Conservation (phyloP, 2,888 invertebrate species). For the Cosmia trapezina region DNA sequence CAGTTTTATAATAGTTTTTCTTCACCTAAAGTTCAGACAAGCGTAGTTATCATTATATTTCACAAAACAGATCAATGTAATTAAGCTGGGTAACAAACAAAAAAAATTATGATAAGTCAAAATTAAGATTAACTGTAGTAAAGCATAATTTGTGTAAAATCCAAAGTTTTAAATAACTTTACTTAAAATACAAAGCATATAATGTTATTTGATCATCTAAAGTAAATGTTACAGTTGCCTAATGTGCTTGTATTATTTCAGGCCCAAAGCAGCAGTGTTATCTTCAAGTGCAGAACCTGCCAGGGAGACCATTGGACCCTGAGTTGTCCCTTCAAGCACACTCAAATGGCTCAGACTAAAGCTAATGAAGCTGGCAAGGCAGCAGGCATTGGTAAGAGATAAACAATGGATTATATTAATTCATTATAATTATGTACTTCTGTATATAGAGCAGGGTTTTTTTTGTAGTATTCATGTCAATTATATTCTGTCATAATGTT, state of each 20-base stretch:
- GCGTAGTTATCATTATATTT: background rate
- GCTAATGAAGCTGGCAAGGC: conserved; percentile 85
- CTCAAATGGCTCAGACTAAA: conserved; percentile 93
- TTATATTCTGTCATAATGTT: background rate
- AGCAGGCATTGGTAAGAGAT: conserved; percentile 72
- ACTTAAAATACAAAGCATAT: too few species aligned
- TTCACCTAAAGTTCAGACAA: background rate
- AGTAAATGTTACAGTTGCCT: background rate
- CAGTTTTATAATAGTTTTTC: background rate
- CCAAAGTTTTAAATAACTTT: too few species aligned
- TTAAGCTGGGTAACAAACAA: too few species aligned
- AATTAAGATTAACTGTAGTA: background rate
- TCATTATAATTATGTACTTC: background rate
- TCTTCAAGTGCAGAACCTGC: conserved; percentile 97
- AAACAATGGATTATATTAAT: background rate
- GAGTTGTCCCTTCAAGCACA: conserved; percentile 99
- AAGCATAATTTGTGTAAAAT: background rate
- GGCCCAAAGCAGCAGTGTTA: conserved; percentile 91
- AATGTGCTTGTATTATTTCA: conserved; percentile 64
- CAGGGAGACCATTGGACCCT: conserved; percentile 99
- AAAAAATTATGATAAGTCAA: too few species aligned
- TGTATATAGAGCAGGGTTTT: background rate
- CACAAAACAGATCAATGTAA: too few species aligned
- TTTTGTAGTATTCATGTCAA: background rate
- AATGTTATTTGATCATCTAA: background rate